These are phyloP conservation scores for Platysteira castanea DNA, from an alignment of 2,113 vertebrate species.

Conservation along the genomic window DNA sequence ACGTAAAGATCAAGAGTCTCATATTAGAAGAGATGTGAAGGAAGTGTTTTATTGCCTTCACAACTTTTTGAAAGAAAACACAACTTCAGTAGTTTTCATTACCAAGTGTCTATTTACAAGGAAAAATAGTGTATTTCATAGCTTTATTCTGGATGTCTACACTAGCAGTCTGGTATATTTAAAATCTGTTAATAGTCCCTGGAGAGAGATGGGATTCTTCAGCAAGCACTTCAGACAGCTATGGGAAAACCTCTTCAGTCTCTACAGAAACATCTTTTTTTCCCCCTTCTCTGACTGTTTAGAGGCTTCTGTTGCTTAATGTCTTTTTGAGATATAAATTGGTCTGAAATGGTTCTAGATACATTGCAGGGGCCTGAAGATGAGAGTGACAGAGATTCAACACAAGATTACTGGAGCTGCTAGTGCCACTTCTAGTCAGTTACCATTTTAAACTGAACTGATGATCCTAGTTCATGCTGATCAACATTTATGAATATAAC, in stretches of 20 bases:
- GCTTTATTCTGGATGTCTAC: neutral
- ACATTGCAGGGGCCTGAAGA: neutral
- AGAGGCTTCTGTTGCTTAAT: neutral
- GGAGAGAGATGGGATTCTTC: neutral
- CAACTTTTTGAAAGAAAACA: neutral
- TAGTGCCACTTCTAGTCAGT: neutral
- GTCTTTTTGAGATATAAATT: neutral
- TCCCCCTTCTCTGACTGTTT: neutral
- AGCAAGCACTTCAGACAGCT: neutral
- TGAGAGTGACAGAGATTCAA: neutral
- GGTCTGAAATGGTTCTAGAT: neutral
- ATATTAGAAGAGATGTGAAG: constrained; percentile 26
- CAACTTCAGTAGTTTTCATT: neutral
- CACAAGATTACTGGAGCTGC: neutral
- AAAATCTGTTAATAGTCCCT: neutral
- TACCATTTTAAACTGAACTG: neutral
- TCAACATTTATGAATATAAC: neutral
- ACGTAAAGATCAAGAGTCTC: neutral
- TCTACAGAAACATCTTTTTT: neutral
- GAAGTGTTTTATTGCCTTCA: constrained; percentile 24
- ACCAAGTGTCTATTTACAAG: neutral
- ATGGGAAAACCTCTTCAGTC: neutral
- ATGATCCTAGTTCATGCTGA: neutral
- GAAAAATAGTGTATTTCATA: neutral
- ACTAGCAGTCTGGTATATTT: neutral